phyloP scores from a whole-genome alignment of 1,140 invertebrate genomes.

The Megalonaias nervosa region DNA sequence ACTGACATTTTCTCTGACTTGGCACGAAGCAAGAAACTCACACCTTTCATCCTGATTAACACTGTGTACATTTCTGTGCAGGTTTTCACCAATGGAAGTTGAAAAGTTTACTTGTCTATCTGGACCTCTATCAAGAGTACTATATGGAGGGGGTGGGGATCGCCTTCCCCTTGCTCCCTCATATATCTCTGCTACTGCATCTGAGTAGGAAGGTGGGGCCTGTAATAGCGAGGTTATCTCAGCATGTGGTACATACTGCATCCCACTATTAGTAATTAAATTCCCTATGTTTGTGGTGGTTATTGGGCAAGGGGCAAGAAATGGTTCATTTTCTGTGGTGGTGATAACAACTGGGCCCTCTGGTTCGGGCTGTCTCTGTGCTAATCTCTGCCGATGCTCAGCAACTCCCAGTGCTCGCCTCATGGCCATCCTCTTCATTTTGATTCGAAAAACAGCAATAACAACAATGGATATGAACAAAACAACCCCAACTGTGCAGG shows the following conservation, averaged over 20 bases:
- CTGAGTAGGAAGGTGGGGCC: conserved; percentile 61
- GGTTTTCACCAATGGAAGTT: conserved; percentile 3
- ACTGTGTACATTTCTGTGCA: not conserved
- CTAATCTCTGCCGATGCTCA: conserved; percentile 27
- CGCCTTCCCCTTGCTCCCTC: conserved; percentile 8
- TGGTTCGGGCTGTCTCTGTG: conserved; percentile 18
- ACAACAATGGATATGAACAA: conserved; percentile 65
- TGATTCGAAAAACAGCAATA: conserved; percentile 59
- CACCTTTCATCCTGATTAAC: not conserved
- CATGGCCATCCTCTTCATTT: conserved; percentile 57
- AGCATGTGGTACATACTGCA: conserved; percentile 58
- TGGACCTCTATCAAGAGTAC: conserved; percentile 61
- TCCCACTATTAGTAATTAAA: conserved; percentile 65
- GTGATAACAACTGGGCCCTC: not conserved
- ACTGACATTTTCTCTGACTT: not conserved
- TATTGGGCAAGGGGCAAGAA: conserved; percentile 45
- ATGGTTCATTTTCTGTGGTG: conserved; percentile 55
- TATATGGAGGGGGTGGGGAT: conserved; percentile 61
- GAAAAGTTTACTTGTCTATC: conserved; percentile 14
- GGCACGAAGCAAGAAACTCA: not conserved
- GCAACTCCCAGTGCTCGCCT: conserved; percentile 39
- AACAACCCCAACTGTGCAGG: conserved; percentile 61
- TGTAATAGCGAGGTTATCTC: conserved; percentile 48
- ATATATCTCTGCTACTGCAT: conserved; percentile 43
- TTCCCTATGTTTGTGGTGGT: conserved; percentile 62